Evolutionary conservation across 1,140 invertebrate genomes (phyloP), one percentile per base, ranked within the genome.

Genomic region (Hydropsyche tenuis): DNA sequence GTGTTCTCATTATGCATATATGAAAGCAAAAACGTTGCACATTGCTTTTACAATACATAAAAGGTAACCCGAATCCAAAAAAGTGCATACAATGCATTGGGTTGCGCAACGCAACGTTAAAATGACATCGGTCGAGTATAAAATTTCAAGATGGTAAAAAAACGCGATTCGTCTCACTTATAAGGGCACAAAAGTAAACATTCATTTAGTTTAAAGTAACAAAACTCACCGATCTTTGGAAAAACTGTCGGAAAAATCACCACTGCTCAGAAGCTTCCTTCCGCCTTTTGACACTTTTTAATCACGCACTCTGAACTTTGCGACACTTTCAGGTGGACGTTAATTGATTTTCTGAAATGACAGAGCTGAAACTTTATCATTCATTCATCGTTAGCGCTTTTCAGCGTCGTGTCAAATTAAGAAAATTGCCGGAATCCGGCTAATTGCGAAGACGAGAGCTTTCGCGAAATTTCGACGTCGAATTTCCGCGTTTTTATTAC

Each of bases 311-410:
- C 18, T 12, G 16, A 48, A 60, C 56, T 23, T 25, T 37, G 9
- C 3, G 56, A 60, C 56, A 60, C 56, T 60, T 60, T 60, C 45
- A 25, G 20, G 25, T 3, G 56, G 56, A n/a, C 51, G 51, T 22
- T 23, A 56, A 56, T 56, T 56, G 18, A 20, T 18, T 27, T 12
- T 27, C 20, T 60, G 56, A 56, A 56, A 25, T 27, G 56, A 25
- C 20, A 60, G 22, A 60, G 23, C 12, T 27, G 56, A 60, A 60
- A 60, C 1, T 60, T 60, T 20, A 14, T 60, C 11, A 25, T 25
- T 25, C 23, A 60, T 25, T 60, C 22, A 14, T 22, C 56, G 56
- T 37, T 37, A 37, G 30, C 30, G 30, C 30, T 37, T 37, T 37
- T 37, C 30, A 37, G 30, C 30, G 30, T 37, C 30, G 30, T 9